Conservation (phyloP, 2,797 vertebrate genomes). For the Cynopterus sphinx region DNA sequence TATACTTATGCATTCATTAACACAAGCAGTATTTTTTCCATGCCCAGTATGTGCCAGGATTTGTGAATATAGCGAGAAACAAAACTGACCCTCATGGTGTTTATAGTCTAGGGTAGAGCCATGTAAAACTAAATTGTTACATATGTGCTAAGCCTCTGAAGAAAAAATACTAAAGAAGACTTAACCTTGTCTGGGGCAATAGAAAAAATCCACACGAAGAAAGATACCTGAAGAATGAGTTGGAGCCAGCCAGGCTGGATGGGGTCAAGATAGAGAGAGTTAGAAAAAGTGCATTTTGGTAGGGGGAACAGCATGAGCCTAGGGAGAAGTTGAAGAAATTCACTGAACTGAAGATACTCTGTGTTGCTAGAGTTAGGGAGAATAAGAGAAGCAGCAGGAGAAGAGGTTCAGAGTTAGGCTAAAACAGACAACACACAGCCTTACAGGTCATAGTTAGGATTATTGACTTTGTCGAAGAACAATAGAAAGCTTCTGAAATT, state of each 20-base stretch:
- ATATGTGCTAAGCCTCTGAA: background rate
- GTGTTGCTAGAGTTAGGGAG: background rate
- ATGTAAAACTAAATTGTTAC: background rate
- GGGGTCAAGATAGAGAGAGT: background rate
- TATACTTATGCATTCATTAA: background rate
- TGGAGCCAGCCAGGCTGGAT: background rate
- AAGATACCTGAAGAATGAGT: background rate
- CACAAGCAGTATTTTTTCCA: constrained; percentile 18
- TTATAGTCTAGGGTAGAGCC: background rate
- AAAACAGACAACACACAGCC: background rate
- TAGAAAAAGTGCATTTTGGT: background rate
- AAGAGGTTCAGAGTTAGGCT: background rate
- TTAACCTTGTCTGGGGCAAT: background rate
- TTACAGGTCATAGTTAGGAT: background rate
- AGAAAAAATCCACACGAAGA: background rate
- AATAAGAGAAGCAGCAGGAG: background rate
- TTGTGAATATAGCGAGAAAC: constrained; percentile 13
- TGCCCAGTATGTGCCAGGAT: background rate
- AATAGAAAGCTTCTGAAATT: background rate
- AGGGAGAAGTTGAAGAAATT: background rate
- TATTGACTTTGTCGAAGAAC: background rate
- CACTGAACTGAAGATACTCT: background rate
- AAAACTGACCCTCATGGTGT: background rate
- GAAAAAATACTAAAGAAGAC: constrained; percentile 9
- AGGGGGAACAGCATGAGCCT: background rate